Percentiles rank a stretch among this genome's conserved stretches.
phyloP scores from a whole-genome alignment of 2,888 invertebrate genomes.

The Cephus spinipes region DNA sequence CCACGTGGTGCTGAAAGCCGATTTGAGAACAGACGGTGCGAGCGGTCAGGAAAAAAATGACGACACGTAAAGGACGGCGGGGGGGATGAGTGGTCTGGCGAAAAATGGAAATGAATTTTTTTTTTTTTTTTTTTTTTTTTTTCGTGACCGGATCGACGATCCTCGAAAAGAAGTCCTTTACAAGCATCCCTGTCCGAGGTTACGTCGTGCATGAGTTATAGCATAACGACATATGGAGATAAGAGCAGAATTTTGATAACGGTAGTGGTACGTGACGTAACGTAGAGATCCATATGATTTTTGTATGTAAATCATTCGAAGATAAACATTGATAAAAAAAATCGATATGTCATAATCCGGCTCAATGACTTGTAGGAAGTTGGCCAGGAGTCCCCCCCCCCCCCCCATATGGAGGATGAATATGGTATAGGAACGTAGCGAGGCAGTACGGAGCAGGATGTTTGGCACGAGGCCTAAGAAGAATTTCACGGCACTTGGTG shows the following conservation, averaged over 20 bases:
- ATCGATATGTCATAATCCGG: not conserved
- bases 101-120: not conserved
- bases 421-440: not conserved
- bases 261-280: not conserved
- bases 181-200: too few relatives aligned
- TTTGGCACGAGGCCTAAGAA: conserved; percentile 27
- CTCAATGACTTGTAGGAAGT: not conserved
- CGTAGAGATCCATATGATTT: not conserved
- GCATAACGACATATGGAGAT: not conserved
- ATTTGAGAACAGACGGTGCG: not conserved
- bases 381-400: not conserved
- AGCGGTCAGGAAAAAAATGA: not conserved
- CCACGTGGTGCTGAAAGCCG: not conserved
- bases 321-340: not conserved
- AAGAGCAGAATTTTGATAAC: too few relatives aligned
- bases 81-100: not conserved
- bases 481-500: conserved; percentile 46
- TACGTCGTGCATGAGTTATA: not conserved
- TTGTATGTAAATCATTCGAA: not conserved
- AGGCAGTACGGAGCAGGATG: not conserved
- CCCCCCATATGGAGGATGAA: not conserved
- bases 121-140: not conserved
- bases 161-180: too few relatives aligned
- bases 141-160: not conserved
- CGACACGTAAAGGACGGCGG: not conserved